Base-by-base conservation (phyloP, 2,888 invertebrate genomes). In the Andrena chrysosceles region DNA sequence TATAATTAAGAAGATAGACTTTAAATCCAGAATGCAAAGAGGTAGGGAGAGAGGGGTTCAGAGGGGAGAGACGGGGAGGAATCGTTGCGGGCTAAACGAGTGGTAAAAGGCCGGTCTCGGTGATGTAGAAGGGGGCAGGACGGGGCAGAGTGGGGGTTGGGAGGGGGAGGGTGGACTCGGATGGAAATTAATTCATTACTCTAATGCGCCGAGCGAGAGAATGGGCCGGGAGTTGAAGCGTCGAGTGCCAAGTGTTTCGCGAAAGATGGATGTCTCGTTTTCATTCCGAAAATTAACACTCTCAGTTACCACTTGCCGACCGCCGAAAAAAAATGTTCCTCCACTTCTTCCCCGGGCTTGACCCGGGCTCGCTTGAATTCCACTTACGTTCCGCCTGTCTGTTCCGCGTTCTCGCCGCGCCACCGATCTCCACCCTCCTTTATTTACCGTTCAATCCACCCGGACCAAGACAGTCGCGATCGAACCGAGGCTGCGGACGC, bases 111-210 rank as follows among this genome's bases (percentile, higher is more conserved):
- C 81, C 60, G 80, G 71, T 63, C 73, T 74, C 80, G 74, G 63
- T 74, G 81, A 84, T 59, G 80, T 83, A 70, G 72, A 76, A 68
- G 76, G 81, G 59, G 76, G 64, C 71, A 64, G 20, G 60, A 56
- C 16, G 68, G 59, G 26, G 56, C 29, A 56, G 60, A 29, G 68
- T 8, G n/a, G 59, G 26, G 2, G 10, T 35, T 2, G 71, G 74
- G 48, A 73, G 31, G 81, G 80, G 68, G 67, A 74, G 35, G 75
- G 33, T 81, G 87, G 87, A 83, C 89, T 89, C 86, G 90, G 92
- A 92, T 93, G 93, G 90, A 93, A 93, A 93, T 93, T 93, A 93
- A 93, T 93, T 93, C 93, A 94, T 94, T 94, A 93, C 93, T 91
- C 92, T 93, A 94, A 94, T 93, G 93, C 93, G 91, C 90, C 89